Conservation (phyloP, 2,888 invertebrate genomes). For the Crossocerus cetratus region DNA sequence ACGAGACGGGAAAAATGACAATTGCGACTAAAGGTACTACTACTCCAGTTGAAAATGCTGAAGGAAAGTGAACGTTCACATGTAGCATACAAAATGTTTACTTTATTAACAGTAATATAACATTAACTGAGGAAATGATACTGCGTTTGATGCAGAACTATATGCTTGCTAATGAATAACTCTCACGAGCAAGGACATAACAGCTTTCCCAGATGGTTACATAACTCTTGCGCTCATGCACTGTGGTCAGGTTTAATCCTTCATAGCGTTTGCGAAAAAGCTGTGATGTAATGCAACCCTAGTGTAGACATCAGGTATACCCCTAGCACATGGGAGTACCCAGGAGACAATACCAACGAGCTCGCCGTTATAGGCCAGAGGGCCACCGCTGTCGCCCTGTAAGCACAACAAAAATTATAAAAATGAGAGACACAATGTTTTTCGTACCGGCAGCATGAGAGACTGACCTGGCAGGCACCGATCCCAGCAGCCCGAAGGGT, state of each 20-base stretch:
- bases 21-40: too few relatives aligned
- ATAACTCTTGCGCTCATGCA: too few relatives aligned
- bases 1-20: too few relatives aligned
- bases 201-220: too few relatives aligned
- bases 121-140: too few relatives aligned
- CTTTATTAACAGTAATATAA: too few relatives aligned
- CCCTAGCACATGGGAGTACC: constrained; percentile 37
- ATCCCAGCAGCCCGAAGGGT: neutral
- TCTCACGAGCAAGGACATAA: too few relatives aligned
- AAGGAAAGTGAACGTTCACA: too few relatives aligned
- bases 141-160: too few relatives aligned
- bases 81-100: too few relatives aligned
- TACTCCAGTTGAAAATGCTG: too few relatives aligned
- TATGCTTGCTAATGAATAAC: too few relatives aligned
- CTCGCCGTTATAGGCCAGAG: constrained; percentile 37
- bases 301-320: constrained; percentile 42
- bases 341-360: constrained; percentile 50
- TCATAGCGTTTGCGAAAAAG: constrained; percentile 33
- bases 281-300: constrained; percentile 31
- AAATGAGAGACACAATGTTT: neutral
- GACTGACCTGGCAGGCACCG: constrained; percentile 5
- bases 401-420: constrained; percentile 9
- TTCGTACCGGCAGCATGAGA: neutral
- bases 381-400: constrained; percentile 58
- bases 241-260: neutral